Base-by-base conservation (phyloP, 2,888 invertebrate genomes). In the Microplitis manilae region DNA sequence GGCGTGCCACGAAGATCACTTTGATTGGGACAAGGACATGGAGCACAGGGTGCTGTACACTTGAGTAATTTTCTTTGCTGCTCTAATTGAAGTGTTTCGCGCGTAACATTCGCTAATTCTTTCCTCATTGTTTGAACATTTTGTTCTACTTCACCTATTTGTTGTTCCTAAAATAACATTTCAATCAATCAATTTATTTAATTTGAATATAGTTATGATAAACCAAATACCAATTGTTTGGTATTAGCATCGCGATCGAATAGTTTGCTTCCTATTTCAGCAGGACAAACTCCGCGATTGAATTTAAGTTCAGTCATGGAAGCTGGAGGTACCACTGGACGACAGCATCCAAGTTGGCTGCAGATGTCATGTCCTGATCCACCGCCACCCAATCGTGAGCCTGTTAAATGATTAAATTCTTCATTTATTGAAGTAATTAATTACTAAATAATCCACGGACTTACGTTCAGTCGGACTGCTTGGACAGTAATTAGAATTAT, bases 61-160 rank as follows among this genome's bases (percentile, higher is more conserved):
- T 88, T 88, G 4, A 90, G 76, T 69, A 89, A 82, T 73, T 90
- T 90, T 40, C 87, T 85, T 76, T 90, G 90, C 76, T 91, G 91
- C 79, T 92, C 91, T 77, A 92, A 81, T 79, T 91, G 91, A 81
- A 91, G 88, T 68, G 91, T 86, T 82, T 92, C 92, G 41, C 90
- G 89, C 82, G 92, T 91, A 2, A 92, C 91, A 30, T 90, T 90
- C 4, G 89, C 82, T 81, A 93, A 83, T 82, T 93, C 92, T 70
- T 88, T 87, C 79, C 92, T 91, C 87, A 94, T 92, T 41, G 90
- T 90, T 7, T 90, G 91, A 0, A 94, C 92, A 85, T 94, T 93
- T 4, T 88, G 84, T 84, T 94, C 94, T 87, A 94, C 92, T 5
- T 90, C 91, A 13, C 89, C 90, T 8, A 94, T 85, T 85, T 94